phyloP scores from a whole-genome alignment of 2,113 vertebrate genomes.

The Bambusicola thoracicus region DNA sequence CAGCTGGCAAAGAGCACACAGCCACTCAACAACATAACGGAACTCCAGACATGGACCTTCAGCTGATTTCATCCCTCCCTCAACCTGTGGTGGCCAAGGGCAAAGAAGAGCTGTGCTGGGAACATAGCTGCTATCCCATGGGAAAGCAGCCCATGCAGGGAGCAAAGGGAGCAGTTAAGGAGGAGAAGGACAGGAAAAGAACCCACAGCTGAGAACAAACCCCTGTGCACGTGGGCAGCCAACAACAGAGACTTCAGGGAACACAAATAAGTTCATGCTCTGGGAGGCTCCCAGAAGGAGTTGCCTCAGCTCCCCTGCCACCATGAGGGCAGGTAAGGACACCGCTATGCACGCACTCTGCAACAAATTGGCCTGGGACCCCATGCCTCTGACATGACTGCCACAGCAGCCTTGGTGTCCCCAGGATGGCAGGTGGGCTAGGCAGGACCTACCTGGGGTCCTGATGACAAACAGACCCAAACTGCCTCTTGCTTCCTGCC shows the following conservation, averaged over 20 bases:
- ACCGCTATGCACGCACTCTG: background rate
- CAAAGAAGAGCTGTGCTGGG: background rate
- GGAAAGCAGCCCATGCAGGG: background rate
- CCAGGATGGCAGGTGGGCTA: background rate
- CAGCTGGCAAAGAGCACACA: background rate
- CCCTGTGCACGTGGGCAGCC: background rate
- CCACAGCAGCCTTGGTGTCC: background rate
- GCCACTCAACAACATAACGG: background rate
- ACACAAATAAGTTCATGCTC: background rate
- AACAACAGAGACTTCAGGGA: background rate
- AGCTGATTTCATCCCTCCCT: background rate
- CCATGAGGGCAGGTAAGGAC: accelerated
- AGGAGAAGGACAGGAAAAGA: background rate
- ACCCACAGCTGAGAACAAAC: background rate
- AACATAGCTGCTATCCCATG: accelerated
- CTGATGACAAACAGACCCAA: constrained; percentile 96
- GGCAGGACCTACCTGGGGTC: constrained; percentile 87
- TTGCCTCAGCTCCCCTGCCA: background rate
- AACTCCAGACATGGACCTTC: background rate
- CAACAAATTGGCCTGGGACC: background rate
- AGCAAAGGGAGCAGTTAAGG: background rate
- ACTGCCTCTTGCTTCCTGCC: constrained; percentile 82
- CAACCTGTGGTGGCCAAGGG: background rate
- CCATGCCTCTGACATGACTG: background rate
- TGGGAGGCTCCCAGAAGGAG: background rate